These are phyloP conservation scores for Grapholita molesta DNA, from an alignment of 1,140 invertebrate genomes.

Conservation along the genomic window DNA sequence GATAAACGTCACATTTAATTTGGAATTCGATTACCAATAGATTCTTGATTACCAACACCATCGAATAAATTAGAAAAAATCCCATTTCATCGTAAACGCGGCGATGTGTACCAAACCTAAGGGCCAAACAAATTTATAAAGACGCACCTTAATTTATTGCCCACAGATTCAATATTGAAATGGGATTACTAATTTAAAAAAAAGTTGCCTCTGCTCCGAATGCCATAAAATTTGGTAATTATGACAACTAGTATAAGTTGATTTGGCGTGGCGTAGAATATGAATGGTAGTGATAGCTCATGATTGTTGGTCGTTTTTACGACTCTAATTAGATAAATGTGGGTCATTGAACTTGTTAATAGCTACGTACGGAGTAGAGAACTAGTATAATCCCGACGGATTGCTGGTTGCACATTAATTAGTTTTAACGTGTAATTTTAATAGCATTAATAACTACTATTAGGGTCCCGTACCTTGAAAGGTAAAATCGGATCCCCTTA, in stretches of 20 bases:
- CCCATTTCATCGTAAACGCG: background rate
- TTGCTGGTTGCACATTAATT: background rate
- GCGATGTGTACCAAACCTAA: background rate
- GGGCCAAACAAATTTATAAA: background rate
- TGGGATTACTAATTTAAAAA: constrained; percentile 3
- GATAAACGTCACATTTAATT: background rate
- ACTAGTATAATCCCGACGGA: background rate
- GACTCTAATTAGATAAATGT: background rate
- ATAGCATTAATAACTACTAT: background rate
- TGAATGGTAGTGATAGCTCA: background rate
- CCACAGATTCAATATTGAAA: constrained; percentile 3
- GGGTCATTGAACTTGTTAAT: background rate
- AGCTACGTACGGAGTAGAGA: background rate
- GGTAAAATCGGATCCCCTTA: too few relatives aligned
- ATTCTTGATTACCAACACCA: background rate
- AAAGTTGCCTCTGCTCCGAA: background rate
- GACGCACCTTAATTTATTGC: background rate
- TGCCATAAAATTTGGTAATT: background rate
- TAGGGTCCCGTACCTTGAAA: too few relatives aligned
- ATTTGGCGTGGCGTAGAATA: background rate
- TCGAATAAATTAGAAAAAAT: constrained; percentile 1
- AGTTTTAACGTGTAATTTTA: background rate
- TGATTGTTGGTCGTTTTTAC: background rate
- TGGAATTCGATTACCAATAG: background rate
- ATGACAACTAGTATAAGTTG: background rate